A percentile compares a stretch with the other conserved stretches of the same genome.
These are phyloP conservation scores for Cisticola juncidis DNA, from an alignment of 2,113 vertebrate genomes.

Conservation along the genomic window DNA sequence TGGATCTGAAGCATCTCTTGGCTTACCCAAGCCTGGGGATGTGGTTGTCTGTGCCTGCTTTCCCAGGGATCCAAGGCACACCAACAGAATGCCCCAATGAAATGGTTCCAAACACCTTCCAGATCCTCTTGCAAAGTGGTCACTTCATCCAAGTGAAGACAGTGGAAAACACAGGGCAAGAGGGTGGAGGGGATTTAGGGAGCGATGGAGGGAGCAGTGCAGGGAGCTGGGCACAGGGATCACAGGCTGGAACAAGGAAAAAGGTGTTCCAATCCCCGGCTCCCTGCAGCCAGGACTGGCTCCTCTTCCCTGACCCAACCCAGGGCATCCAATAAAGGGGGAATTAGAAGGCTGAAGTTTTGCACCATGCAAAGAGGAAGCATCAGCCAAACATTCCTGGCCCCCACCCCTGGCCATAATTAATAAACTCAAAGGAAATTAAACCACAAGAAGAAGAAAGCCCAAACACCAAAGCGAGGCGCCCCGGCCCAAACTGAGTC, in stretches of 20 bases:
- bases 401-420: background rate
- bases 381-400: background rate
- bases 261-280: accelerated
- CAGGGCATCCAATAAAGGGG: background rate
- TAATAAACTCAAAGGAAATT: constrained; percentile 60
- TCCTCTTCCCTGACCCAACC: background rate
- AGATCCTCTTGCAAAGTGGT: background rate
- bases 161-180: background rate
- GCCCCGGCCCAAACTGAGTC: background rate
- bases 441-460: constrained; percentile 40
- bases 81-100: background rate
- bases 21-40: background rate
- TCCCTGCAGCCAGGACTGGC: background rate
- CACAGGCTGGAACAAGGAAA: background rate
- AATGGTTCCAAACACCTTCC: background rate
- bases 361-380: background rate
- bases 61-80: background rate
- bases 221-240: background rate
- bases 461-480: background rate
- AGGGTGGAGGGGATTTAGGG: background rate
- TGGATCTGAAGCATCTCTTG: background rate
- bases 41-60: background rate
- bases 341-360: background rate
- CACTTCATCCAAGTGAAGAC: accelerated
- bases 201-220: background rate